phyloP scores from a whole-genome alignment of 2,113 vertebrate species.

The Cynocephalus volans region DNA sequence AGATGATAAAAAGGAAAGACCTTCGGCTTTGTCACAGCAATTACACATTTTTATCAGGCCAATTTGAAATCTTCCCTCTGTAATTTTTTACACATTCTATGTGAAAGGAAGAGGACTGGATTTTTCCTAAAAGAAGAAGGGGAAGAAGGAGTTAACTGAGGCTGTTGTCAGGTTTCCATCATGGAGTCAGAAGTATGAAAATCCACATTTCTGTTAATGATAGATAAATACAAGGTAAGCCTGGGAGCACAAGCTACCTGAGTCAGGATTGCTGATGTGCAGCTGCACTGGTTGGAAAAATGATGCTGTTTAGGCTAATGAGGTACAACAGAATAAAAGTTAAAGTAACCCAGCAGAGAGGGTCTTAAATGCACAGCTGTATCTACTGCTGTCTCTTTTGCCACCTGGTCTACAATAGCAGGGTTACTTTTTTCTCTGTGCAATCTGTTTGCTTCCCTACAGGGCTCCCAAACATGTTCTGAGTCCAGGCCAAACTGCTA shows the following conservation, averaged over 20 bases:
- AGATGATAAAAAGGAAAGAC: background rate
- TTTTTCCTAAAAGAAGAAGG: background rate
- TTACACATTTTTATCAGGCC: background rate
- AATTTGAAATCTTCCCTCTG: background rate
- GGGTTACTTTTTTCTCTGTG: slow-evolving; percentile 23
- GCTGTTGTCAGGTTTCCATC: background rate
- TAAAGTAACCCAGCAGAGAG: background rate
- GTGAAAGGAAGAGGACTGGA: background rate
- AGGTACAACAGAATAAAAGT: slow-evolving; percentile 49
- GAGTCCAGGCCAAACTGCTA: background rate
- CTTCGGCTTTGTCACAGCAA: background rate
- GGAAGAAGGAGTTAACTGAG: background rate
- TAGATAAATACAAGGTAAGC: background rate
- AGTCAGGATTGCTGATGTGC: background rate
- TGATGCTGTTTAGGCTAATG: slow-evolving; percentile 33
- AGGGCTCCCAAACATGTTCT: background rate
- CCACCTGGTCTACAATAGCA: slow-evolving; percentile 19
- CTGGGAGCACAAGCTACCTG: accelerated
- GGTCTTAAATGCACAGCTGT: background rate
- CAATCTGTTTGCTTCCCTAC: background rate
- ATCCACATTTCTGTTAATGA: background rate
- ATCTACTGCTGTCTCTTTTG: background rate
- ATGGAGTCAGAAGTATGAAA: background rate
- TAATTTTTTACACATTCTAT: background rate
- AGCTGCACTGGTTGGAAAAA: background rate